These are phyloP conservation scores for Lophura swinhoii DNA, from an alignment of 2,797 vertebrate species.

Conservation along the genomic window DNA sequence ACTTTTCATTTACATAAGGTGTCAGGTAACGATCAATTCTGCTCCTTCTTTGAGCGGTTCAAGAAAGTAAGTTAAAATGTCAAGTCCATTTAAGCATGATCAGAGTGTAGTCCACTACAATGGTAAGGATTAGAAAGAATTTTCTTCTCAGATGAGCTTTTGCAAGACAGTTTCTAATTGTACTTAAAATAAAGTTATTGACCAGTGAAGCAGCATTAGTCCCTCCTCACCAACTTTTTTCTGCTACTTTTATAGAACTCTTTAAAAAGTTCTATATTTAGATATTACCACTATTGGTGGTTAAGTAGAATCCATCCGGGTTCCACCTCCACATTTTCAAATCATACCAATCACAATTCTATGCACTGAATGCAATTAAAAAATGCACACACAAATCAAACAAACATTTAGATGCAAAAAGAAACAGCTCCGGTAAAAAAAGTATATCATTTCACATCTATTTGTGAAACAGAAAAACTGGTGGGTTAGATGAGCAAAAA, in stretches of 20 bases:
- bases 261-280: neutral
- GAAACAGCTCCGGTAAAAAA: neutral
- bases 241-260: neutral
- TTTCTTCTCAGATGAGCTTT: neutral
- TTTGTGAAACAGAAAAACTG: neutral
- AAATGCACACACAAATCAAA: neutral
- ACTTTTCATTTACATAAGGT: neutral
- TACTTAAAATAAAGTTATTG: neutral
- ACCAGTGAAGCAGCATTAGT: neutral
- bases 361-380: neutral
- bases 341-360: neutral
- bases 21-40: neutral
- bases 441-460: neutral
- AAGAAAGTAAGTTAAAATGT: neutral
- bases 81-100: neutral
- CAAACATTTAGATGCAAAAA: neutral
- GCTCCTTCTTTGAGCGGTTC: neutral
- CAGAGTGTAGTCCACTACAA: neutral
- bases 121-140: neutral
- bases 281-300: neutral
- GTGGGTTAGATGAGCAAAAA: neutral
- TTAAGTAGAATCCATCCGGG: neutral
- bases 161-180: neutral
- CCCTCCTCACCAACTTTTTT: neutral
- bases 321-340: neutral